Conservation (phyloP, 2,113 vertebrate genomes). For the Cephalopholis sonnerati region DNA sequence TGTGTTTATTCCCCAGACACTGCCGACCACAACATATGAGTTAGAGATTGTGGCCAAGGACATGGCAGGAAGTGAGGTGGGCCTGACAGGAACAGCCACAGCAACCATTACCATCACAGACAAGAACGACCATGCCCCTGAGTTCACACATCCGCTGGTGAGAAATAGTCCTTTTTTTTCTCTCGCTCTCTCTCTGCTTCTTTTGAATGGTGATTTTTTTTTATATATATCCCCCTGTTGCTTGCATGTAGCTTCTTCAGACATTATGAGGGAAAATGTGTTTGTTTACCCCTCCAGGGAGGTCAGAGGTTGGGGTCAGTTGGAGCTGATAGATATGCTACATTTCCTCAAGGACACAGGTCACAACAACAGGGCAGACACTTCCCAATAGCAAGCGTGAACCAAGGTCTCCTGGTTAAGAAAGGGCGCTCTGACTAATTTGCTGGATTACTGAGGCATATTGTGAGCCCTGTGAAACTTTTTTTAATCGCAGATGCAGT, state of each 20-base stretch:
- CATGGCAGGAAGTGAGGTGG: constrained; percentile 95
- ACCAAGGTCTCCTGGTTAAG: neutral
- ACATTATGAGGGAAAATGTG: neutral
- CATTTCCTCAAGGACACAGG: constrained; percentile 1
- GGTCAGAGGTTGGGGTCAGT: constrained; percentile 29
- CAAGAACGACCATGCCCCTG: constrained; percentile 96
- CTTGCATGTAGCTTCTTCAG: neutral
- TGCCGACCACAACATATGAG: constrained; percentile 94
- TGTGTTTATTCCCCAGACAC: constrained; percentile 84
- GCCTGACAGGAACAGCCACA: constrained; percentile 94
- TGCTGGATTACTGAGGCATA: neutral
- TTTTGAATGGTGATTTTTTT: neutral
- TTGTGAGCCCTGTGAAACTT: neutral
- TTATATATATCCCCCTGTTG: neutral
- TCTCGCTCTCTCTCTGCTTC: neutral
- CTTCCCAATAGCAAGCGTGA: neutral
- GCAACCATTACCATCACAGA: constrained; percentile 97
- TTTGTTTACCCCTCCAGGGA: constrained; percentile 29
- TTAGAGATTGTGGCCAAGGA: constrained; percentile 96
- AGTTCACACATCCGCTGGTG: constrained; percentile 98
- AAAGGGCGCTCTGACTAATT: neutral
- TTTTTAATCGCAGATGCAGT: neutral
- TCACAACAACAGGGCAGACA: neutral
- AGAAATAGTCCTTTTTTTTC: constrained; percentile 42
- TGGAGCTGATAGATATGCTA: neutral